Base-by-base conservation (phyloP, 2,888 invertebrate species). In the Epinotia ramella region DNA sequence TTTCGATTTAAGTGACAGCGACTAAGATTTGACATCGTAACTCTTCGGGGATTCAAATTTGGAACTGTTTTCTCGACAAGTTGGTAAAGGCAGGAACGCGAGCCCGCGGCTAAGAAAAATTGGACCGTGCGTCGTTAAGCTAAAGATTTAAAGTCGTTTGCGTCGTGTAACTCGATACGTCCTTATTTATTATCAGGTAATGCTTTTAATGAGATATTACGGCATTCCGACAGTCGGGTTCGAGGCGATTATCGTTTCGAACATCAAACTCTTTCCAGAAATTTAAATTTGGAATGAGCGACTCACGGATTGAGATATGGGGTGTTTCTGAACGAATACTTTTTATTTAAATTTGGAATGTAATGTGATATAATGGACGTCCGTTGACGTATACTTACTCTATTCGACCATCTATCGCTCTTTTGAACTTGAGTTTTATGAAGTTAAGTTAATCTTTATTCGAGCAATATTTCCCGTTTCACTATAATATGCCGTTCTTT, bases 191-290 rank as follows among this genome's bases (percentile, higher is more conserved):
- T 79, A 80, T 78, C 81, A 82, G 80, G 85, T 84, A 84, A 86
- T 87, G 84, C 83, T 86, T 88, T 89, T 91, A 92, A 92, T 91
- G 92, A 92, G 91, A 89, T 91, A 91, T 91, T 90, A 91, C 89
- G 86, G 88, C 90, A 92, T 91, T 91, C 91, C 91, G 84, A 83
- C 87, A 78, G 82, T 85, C 88, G 87, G 85, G 83, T 87, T 85
- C 82, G 82, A 82, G 82, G 82, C 88, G 91, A 91, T 91, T 91
- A 92, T 91, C 92, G 89, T 91, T 87, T 84, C 87, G 86, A 88
- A 89, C 89, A 89, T 89, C 90, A 89, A 91, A 92, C 91, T 91
- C 89, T 92, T 93, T 91, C 88, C 89, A 91, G 91, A 91, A 91
- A 89, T 90, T 89, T 91, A 92, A 91, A 92, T 92, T 91, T 90